Evolutionary conservation across 64 coral and sea anemone genomes (phyloP), one percentile per base, ranked within the genome.

Genomic region (Stylophora pistillata): DNA sequence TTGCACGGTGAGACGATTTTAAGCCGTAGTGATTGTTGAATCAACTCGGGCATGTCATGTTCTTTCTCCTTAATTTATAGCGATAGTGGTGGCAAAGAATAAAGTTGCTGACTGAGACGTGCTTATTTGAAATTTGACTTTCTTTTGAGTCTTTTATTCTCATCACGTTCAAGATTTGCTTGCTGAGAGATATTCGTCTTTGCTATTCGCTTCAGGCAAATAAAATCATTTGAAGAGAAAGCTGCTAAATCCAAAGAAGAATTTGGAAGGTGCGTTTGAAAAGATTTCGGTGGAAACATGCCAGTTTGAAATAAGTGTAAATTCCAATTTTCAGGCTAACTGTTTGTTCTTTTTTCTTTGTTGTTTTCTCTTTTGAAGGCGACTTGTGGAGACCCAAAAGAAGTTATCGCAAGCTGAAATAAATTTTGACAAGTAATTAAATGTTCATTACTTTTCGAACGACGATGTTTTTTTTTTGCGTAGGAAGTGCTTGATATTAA

Each of bases 301-400:
- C 52, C 25, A 29, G 62, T 4, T 60, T 78, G 76, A 78, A 58
- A 88, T 10, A 33, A 53, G 6, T 75, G 3, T 88, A 20, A 30
- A 6, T 56, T 78, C 52, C 30, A 17, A 30, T 10, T 33, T 33
- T 30, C 15, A 21, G n/a, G 4, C 58, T 58, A 58, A 7, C 33
- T 72, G 15, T 17, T 31, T 53, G n/a, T 54, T 78, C 34, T 56
- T 41, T 84, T 73, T 55, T 33, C 18, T 13, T 16, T 55, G 66
- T 73, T 34, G 11, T 4, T 7, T 30, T 71, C 26, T 18, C 30
- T 85, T 77, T 3, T 63, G 10, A 83, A 94, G 94, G 47, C 94
- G 94, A 61, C 90, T 96, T 30, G 90, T 96, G 41, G 94, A 96
- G 57, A 96, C 94, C 58, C 94, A 96, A 58, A 96, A 92, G 90